phyloP scores from a whole-genome alignment of 2,113 vertebrate genomes.

The Stigmatopora nigra region DNA sequence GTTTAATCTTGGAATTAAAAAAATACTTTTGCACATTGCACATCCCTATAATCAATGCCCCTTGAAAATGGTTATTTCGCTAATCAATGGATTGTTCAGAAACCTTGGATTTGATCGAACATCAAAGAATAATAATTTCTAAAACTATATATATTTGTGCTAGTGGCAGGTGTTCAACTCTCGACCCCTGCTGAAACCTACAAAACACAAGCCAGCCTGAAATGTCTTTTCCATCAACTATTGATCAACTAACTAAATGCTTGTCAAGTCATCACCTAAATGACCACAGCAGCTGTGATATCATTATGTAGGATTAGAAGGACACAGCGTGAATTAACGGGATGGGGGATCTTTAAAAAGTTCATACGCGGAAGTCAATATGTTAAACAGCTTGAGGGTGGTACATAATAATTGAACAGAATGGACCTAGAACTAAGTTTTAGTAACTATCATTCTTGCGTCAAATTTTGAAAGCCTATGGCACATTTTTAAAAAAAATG shows the following conservation, averaged over 20 bases:
- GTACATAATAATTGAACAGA: no score
- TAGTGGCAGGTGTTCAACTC: background rate
- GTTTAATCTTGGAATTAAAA: background rate
- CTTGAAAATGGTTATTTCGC: background rate
- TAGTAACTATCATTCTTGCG: background rate
- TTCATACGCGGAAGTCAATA: background rate
- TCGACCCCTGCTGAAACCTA: background rate
- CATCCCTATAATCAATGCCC: background rate
- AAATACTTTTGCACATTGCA: background rate
- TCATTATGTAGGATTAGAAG: constrained; percentile 2
- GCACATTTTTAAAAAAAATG: background rate
- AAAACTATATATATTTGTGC: no score
- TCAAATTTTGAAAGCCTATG: background rate
- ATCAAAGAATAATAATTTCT: no score
- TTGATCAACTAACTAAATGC: constrained; percentile 21
- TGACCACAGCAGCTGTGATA: constrained; percentile 22
- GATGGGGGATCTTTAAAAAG: background rate
- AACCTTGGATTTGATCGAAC: no score
- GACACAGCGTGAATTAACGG: background rate
- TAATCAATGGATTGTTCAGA: no score
- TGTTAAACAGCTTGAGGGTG: constrained; percentile 6
- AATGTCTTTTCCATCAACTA: constrained; percentile 26
- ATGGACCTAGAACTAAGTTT: background rate
- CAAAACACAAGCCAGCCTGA: constrained; percentile 6
- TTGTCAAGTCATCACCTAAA: constrained; percentile 17